Conservation (phyloP, 2,113 vertebrate genomes). For the Hydrochoerus hydrochaeris region DNA sequence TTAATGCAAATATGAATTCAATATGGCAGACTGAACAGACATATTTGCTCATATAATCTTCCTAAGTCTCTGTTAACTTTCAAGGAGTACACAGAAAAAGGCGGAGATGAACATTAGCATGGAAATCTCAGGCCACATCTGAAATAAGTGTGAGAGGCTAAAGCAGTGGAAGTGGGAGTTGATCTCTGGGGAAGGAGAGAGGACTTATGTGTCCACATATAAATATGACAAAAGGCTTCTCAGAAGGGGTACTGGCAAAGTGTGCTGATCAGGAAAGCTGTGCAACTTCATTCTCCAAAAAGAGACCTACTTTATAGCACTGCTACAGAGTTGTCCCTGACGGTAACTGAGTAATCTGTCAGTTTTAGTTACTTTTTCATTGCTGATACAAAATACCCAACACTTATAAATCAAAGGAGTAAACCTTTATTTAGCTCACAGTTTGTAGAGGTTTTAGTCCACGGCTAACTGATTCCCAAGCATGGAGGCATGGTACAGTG, state of each 20-base stretch:
- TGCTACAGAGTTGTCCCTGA: rapidly evolving
- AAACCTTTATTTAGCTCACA: not conserved
- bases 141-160: not conserved
- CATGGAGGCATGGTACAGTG: not conserved
- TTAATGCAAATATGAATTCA: not conserved
- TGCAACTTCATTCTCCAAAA: not conserved
- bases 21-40: not conserved
- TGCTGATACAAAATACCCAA: not conserved
- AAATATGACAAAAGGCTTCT: not conserved
- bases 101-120: too few relatives aligned
- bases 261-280: not conserved
- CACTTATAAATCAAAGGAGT: not conserved
- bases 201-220: rapidly evolving
- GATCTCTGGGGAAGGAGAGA: too few relatives aligned
- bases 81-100: not conserved
- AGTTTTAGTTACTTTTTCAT: not conserved
- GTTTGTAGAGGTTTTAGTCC: not conserved
- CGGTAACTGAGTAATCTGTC: not conserved
- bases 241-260: not conserved
- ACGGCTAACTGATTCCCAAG: not conserved
- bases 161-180: not conserved
- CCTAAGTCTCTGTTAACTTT: not conserved
- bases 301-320: not conserved
- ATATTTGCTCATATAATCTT: not conserved
- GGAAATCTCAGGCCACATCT: not conserved